Evolutionary conservation across 2,113 vertebrate genomes (phyloP).

Genomic region (Naja naja): DNA sequence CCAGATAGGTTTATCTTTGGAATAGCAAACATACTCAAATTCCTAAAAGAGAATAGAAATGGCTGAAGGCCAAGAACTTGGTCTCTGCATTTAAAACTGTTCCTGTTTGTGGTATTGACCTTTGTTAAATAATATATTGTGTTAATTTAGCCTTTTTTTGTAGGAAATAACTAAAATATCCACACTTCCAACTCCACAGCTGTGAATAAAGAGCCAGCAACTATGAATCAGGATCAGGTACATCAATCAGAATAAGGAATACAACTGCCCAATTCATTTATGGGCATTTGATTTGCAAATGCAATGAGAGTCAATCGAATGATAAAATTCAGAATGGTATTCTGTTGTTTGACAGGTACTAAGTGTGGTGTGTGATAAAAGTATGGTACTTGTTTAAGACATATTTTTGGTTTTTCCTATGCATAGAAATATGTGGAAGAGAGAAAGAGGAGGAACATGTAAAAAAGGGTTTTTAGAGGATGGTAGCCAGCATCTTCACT

Average conservation of each 20-base stretch:
- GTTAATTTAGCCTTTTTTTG: background rate
- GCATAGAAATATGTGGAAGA: background rate
- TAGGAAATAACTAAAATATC: background rate
- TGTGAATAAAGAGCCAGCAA: background rate
- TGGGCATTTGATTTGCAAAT: background rate
- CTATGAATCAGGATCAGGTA: background rate
- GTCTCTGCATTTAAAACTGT: background rate
- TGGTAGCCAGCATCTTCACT: background rate
- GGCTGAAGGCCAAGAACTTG: constrained; percentile 11
- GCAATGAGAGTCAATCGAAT: background rate
- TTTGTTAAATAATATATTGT: constrained; percentile 5
- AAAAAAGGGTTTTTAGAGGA: background rate
- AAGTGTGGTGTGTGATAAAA: background rate
- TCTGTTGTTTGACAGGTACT: background rate
- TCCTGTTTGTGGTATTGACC: background rate
- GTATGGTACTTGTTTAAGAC: background rate
- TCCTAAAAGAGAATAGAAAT: constrained; percentile 16
- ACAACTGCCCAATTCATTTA: background rate
- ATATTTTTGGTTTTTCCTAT: background rate
- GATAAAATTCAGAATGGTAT: background rate
- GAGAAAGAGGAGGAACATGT: background rate
- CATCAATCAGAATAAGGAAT: background rate
- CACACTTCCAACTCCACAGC: background rate
- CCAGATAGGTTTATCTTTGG: constrained; percentile 1
- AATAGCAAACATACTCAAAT: background rate